These are phyloP conservation scores for Boleophthalmus pectinirostris DNA, from an alignment of 2,113 vertebrate genomes.

Conservation along the genomic window DNA sequence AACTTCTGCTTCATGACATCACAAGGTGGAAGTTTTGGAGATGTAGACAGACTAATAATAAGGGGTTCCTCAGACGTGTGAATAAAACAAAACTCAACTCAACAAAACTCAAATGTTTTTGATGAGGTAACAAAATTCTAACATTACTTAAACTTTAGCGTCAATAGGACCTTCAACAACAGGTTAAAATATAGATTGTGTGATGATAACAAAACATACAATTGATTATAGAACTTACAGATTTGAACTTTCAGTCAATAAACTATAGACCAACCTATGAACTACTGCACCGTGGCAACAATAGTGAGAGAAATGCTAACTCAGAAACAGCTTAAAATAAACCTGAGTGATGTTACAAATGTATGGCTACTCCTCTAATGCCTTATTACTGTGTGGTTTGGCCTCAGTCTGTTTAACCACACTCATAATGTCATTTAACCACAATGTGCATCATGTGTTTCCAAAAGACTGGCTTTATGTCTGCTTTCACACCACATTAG, in stretches of 20 bases:
- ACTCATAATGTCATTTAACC: slow-evolving; percentile 6
- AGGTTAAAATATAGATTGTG: not conserved
- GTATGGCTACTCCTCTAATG: not conserved
- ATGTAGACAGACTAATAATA: too few species aligned
- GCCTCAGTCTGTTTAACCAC: slow-evolving; percentile 6
- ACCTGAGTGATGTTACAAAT: slow-evolving; percentile 2
- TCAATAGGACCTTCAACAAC: not conserved
- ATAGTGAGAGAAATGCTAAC: slow-evolving; percentile 1
- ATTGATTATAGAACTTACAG: not conserved
- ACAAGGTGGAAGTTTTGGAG: too few species aligned
- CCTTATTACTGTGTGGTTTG: slow-evolving; percentile 9
- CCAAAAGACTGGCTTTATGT: not conserved
- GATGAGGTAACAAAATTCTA: too few species aligned
- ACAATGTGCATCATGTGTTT: slow-evolving; percentile 10
- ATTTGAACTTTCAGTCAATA: not conserved
- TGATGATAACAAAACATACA: not conserved
- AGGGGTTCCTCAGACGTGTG: too few species aligned
- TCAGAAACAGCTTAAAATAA: not conserved
- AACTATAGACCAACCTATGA: not conserved
- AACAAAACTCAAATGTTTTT: too few species aligned
- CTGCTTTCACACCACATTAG: not conserved
- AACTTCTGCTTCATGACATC: too few species aligned
- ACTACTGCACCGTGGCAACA: not conserved
- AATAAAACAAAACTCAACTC: too few species aligned
- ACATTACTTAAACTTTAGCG: too few species aligned